Evolutionary conservation across 2,797 vertebrate species (phyloP).

Genomic region (Sebastes aleutianus): DNA sequence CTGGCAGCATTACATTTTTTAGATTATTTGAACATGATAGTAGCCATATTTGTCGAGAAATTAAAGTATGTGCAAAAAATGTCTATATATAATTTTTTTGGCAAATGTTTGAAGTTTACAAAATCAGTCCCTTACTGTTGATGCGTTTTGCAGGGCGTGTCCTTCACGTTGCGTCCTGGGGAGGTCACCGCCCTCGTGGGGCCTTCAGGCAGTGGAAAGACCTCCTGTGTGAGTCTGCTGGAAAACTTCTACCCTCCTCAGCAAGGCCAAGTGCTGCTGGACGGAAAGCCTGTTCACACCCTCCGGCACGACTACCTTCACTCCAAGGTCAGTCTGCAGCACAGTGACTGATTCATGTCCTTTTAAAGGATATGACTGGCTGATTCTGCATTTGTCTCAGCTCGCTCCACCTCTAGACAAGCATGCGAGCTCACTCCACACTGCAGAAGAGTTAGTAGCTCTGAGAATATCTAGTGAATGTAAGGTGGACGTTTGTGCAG

Average conservation of each 20-base stretch:
- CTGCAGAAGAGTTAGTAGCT: no score
- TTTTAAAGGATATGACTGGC: not conserved
- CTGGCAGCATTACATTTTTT: no score
- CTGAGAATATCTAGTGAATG: no score
- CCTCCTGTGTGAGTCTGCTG: constrained; percentile 93
- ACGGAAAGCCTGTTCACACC: constrained; percentile 85
- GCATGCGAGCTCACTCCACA: no score
- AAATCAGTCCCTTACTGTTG: no score
- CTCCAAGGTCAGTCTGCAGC: constrained; percentile 81
- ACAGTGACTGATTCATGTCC: not conserved
- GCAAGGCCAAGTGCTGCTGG: constrained; percentile 91
- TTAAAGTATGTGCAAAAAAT: no score
- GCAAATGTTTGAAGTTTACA: not conserved
- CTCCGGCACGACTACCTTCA: constrained; percentile 92
- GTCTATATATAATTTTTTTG: not conserved
- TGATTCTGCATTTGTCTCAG: not conserved
- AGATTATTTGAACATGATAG: no score
- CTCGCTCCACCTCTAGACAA: no score
- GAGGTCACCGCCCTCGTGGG: constrained; percentile 94
- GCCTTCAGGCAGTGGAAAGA: constrained; percentile 95
- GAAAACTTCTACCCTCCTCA: constrained; percentile 94
- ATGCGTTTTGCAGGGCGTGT: constrained; percentile 83
- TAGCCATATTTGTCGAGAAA: no score
- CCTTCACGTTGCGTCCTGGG: constrained; percentile 90
- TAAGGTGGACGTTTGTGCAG: no score